Evolutionary conservation across 2,113 vertebrate genomes (phyloP).

Genomic region (Engystomops pustulosus): DNA sequence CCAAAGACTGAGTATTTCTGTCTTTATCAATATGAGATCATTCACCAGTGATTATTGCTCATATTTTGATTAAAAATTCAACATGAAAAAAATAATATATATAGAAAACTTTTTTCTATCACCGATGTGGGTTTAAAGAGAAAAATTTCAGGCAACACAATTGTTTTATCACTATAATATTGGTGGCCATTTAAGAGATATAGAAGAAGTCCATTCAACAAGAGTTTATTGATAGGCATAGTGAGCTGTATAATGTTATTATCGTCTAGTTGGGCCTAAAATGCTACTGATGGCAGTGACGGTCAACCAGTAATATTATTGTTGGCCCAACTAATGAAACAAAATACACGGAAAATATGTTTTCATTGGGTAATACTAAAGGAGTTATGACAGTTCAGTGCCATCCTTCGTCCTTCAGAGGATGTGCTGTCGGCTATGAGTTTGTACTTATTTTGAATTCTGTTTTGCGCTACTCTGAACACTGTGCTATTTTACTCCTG

Average conservation of each 20-base stretch:
- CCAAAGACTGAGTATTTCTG: conserved; percentile 24
- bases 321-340: background rate
- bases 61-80: conserved; percentile 41
- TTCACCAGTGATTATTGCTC: conserved; percentile 12
- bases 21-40: conserved; percentile 27
- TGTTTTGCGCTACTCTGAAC: too few relatives aligned
- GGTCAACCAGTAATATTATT: background rate
- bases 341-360: too few relatives aligned
- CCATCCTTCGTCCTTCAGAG: too few relatives aligned
- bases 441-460: too few relatives aligned
- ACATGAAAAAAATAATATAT: conserved; percentile 36
- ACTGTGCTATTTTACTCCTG: too few relatives aligned
- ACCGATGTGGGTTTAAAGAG: conserved; percentile 1
- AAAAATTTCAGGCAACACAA: background rate
- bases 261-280: background rate
- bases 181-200: background rate
- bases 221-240: background rate
- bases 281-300: background rate
- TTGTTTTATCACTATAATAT: background rate
- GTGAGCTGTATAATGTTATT: background rate
- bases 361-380: too few relatives aligned
- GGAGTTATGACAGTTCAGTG: too few relatives aligned
- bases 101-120: conserved; percentile 12
- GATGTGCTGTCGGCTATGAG: too few relatives aligned
- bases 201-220: background rate